Percentiles rank a stretch among this genome's conserved stretches.
These are phyloP conservation scores for Eospalax fontanierii DNA, from an alignment of 2,797 vertebrate species.

Conservation along the genomic window DNA sequence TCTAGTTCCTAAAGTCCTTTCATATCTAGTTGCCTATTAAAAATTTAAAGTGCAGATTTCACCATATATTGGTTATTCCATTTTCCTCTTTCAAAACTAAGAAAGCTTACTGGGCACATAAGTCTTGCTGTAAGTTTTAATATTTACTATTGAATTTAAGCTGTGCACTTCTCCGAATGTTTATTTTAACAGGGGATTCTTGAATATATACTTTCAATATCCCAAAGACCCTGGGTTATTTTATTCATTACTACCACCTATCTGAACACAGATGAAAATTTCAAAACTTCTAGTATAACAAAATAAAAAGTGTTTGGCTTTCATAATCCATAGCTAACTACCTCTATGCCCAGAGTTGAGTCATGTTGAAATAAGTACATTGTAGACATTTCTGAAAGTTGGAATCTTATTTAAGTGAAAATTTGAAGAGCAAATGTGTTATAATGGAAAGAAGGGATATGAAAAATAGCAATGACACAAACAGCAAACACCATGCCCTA, in stretches of 20 bases:
- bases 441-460: not conserved
- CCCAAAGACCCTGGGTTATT: conserved; percentile 36
- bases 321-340: not conserved
- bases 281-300: not conserved
- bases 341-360: not conserved
- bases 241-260: conserved; percentile 43
- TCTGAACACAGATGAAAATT: not conserved
- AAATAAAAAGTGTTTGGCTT: conserved; percentile 25
- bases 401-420: conserved; percentile 16
- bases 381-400: not conserved
- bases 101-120: conserved; percentile 52
- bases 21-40: conserved; percentile 18
- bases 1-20: conserved; percentile 41
- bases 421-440: not conserved
- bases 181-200: conserved; percentile 57
- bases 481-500: not conserved
- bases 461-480: not conserved
- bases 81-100: conserved; percentile 38
- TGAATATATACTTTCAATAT: conserved; percentile 42
- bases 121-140: conserved; percentile 49
- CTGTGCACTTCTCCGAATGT: conserved; percentile 44
- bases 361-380: not conserved
- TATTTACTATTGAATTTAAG: conserved; percentile 52
- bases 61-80: not conserved
- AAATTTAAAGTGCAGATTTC: conserved; percentile 43